Evolutionary conservation across 1,140 invertebrate species (phyloP).

Genomic region (Mya arenaria): DNA sequence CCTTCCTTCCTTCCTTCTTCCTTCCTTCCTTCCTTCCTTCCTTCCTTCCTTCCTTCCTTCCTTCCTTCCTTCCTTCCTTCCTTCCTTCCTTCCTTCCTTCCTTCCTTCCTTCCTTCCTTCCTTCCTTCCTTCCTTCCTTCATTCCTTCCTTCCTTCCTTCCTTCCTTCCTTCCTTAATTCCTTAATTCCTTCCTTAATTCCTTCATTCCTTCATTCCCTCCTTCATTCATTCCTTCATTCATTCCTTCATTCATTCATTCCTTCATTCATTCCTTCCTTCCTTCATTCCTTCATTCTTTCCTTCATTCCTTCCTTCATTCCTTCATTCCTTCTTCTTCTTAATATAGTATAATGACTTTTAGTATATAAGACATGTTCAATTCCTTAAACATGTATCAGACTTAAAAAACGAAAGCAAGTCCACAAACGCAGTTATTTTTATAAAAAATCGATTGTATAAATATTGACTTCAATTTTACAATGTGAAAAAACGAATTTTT

Average conservation of each 20-base stretch:
- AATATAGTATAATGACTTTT: too few relatives aligned
- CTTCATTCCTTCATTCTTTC: conserved; percentile 24
- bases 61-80: not conserved
- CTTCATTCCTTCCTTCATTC: conserved; percentile 38
- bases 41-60: not conserved
- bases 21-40: not conserved
- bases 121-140: not conserved
- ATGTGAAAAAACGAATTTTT: too few relatives aligned
- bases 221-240: not conserved
- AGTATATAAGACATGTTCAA: too few relatives aligned
- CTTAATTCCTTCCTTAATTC: conserved; percentile 23
- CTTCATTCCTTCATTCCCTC: conserved; percentile 36
- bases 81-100: not conserved
- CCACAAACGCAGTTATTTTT: too few relatives aligned
- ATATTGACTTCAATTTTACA: too few relatives aligned
- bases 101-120: not conserved
- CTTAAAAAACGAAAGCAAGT: not conserved
- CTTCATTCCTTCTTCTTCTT: conserved; percentile 23
- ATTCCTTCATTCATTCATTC: conserved; percentile 28
- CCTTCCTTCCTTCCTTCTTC: not conserved
- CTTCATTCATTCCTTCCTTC: conserved; percentile 26
- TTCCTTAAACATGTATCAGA: too few relatives aligned
- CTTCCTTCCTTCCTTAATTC: conserved; percentile 22
- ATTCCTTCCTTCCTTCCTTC: not conserved
- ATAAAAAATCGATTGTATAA: too few relatives aligned